phyloP scores from a whole-genome alignment of 2,888 invertebrate species.

The Cataglyphis cursor region DNA sequence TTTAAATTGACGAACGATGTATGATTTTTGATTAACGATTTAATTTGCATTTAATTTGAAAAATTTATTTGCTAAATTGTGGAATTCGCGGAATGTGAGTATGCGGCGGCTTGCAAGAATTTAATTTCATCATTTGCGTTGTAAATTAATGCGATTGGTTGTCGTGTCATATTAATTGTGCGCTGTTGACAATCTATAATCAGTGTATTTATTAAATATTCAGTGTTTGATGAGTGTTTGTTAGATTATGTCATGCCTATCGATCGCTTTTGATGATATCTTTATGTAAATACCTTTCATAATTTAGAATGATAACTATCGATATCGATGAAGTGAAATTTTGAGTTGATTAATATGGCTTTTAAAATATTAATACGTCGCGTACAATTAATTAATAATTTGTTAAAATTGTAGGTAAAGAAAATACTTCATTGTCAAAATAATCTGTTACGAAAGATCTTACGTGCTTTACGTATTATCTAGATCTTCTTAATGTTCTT shows the following conservation, averaged over 20 bases:
- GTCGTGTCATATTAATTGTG: slow-evolving; percentile 38
- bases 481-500: not conserved
- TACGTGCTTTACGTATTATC: not conserved
- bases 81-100: not conserved
- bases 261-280: slow-evolving; percentile 57
- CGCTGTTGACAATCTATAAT: slow-evolving; percentile 34
- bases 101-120: slow-evolving; percentile 22
- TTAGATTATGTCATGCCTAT: slow-evolving; percentile 49
- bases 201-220: slow-evolving; percentile 52
- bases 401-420: not conserved
- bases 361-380: not conserved
- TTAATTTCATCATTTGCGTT: slow-evolving; percentile 20
- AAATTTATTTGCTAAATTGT: not conserved
- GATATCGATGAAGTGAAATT: slow-evolving; percentile 22
- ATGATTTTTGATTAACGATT: not conserved
- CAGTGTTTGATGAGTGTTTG: slow-evolving; percentile 55
- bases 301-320: slow-evolving; percentile 39
- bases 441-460: not conserved
- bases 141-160: slow-evolving; percentile 37
- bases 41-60: slow-evolving; percentile 30
- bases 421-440: not conserved
- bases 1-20: not conserved
- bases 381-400: not conserved
- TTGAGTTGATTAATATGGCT: not conserved
- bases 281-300: slow-evolving; percentile 41